Base-by-base conservation (phyloP, 2,113 vertebrate genomes). In the Synodontis membranacea region DNA sequence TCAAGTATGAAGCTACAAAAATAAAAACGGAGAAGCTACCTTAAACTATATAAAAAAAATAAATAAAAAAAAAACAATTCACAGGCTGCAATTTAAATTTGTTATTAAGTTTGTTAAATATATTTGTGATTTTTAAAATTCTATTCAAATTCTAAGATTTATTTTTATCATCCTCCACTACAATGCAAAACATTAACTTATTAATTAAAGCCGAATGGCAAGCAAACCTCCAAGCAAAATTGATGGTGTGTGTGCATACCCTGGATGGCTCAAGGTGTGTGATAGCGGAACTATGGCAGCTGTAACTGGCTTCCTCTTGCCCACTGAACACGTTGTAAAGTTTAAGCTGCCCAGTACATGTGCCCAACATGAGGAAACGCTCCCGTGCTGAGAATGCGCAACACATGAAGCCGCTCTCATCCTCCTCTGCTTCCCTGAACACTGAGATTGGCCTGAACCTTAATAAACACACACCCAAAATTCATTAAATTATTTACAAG, bases 371-470 rank as follows among this genome's bases (percentile, higher is more conserved):
- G 80, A 99, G 91, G 93, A 99, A 99, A 37, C 98, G 95, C 90
- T 99, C 98, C 34, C 98, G 96, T 5, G 98, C 98, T 12, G 98
- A 99, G 93, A 99, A 99, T 0, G 98, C 98, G 37, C 98, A 99
- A 89, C 98, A 99, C 83, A 97, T 99, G 91, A 99, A 99, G 81
- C 97, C 97, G 66, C 98, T 99, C 92, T 99, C 97, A 86, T 99
- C 98, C 90, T 99, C 98, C 34, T 99, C 98, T 50, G 98, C 97
- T 94, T 99, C 97, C 88, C 97, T 95, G 93, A 99, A 99, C 91
- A 99, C 97, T 17, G 98, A 99, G 93, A 99, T 98, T 4, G 98
- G 98, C 88, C 98, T 97, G 91, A 99, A 99, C 92, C 98, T 99
- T 86, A 21, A 85, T 11, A 84, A 81, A 83, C 44, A 48, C 54